Evolutionary conservation across 2,113 vertebrate species (phyloP).

Genomic region (Ammodytes dubius): DNA sequence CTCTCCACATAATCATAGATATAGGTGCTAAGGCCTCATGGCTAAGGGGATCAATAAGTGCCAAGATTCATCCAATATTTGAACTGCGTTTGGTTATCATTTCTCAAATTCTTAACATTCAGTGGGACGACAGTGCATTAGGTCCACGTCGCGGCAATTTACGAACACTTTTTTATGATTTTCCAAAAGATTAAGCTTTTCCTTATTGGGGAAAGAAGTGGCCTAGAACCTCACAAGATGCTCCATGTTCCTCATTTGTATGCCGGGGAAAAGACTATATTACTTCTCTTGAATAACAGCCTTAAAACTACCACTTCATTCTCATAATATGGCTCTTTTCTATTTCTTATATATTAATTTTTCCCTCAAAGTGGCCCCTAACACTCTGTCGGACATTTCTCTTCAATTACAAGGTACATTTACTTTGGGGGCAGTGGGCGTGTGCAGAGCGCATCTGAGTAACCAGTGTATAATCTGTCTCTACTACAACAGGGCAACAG

Average conservation of each 20-base stretch:
- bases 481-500: slow-evolving; percentile 54
- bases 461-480: slow-evolving; percentile 26
- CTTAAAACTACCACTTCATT: too few species aligned
- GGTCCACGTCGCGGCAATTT: too few species aligned
- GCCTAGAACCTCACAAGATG: too few species aligned
- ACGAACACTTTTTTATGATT: too few species aligned
- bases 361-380: too few species aligned
- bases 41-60: slow-evolving; percentile 44
- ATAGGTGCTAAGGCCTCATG: slow-evolving; percentile 72
- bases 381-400: background rate
- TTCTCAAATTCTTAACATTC: slow-evolving; percentile 64
- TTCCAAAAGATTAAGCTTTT: too few species aligned
- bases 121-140: background rate
- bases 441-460: slow-evolving; percentile 30
- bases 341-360: too few species aligned
- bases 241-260: too few species aligned
- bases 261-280: too few species aligned
- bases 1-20: slow-evolving; percentile 37
- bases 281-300: too few species aligned
- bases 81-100: background rate
- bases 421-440: background rate
- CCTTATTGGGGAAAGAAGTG: too few species aligned
- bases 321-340: too few species aligned
- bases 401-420: background rate
- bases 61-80: slow-evolving; percentile 22